phyloP scores from a whole-genome alignment of 2,113 vertebrate species.

The Sialia sialis region DNA sequence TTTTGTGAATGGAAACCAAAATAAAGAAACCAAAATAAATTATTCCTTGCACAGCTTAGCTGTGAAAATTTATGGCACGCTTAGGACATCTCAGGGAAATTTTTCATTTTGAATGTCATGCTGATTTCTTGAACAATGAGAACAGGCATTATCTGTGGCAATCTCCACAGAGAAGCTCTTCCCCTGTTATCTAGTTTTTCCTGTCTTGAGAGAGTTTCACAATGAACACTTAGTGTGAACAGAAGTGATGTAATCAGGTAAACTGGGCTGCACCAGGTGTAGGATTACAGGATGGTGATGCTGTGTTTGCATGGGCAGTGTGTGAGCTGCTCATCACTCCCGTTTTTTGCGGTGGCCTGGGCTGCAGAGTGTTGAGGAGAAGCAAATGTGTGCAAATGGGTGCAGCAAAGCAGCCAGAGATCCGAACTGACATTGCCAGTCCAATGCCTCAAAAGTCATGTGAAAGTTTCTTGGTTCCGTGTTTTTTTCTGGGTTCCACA shows the following conservation, averaged over 20 bases:
- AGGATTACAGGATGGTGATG: background rate
- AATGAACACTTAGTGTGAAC: background rate
- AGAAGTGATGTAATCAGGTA: background rate
- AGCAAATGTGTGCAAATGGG: background rate
- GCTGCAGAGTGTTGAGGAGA: background rate
- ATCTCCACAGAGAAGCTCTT: background rate
- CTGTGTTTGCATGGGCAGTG: background rate
- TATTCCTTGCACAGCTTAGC: background rate
- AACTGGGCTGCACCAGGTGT: background rate
- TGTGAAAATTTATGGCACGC: background rate
- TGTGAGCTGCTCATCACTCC: background rate
- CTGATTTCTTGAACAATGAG: background rate
- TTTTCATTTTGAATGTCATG: background rate
- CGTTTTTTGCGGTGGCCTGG: accelerated
- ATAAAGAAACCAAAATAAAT: background rate
- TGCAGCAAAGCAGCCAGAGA: background rate
- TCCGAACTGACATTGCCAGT: background rate
- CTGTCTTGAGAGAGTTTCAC: slow-evolving; percentile 19
- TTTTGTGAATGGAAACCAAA: background rate
- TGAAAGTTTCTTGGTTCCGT: background rate
- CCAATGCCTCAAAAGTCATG: background rate
- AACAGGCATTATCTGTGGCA: background rate
- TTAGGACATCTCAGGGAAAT: background rate
- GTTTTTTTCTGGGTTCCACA: background rate
- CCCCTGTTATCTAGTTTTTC: slow-evolving; percentile 36